Evolutionary conservation across 2,888 invertebrate genomes (phyloP).

Genomic region (Phymatocera aterrima): DNA sequence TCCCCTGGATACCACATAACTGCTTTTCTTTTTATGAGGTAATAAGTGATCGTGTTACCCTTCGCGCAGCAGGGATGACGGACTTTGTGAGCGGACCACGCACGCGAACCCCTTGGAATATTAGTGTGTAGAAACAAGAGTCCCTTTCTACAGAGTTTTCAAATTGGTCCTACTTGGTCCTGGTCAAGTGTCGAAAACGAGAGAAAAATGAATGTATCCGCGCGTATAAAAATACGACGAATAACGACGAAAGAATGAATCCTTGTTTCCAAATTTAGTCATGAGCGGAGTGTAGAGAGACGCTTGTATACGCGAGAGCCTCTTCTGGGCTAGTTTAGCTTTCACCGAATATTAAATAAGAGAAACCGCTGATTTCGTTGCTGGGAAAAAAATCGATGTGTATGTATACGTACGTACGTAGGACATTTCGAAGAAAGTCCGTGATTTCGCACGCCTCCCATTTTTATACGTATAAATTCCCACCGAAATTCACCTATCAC

Average conservation of each 20-base stretch:
- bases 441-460: not conserved
- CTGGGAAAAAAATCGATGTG: not conserved
- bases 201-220: too few relatives aligned
- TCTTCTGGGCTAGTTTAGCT: not conserved
- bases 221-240: too few relatives aligned
- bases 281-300: too few relatives aligned
- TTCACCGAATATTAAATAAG: conserved; percentile 33
- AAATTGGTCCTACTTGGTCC: not conserved
- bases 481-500: not conserved
- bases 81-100: not conserved
- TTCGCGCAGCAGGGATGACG: not conserved
- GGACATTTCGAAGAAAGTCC: not conserved
- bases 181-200: not conserved
- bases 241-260: not conserved
- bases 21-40: conserved; percentile 20
- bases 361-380: not conserved
- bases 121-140: not conserved
- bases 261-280: too few relatives aligned
- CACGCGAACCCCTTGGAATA: too few relatives aligned
- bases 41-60: conserved; percentile 29
- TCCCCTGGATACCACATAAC: conserved; percentile 32
- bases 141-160: not conserved
- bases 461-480: too few relatives aligned
- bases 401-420: too few relatives aligned
- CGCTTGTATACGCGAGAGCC: not conserved